Conservation (phyloP, 2,888 invertebrate genomes). For the Agelastica alni region DNA sequence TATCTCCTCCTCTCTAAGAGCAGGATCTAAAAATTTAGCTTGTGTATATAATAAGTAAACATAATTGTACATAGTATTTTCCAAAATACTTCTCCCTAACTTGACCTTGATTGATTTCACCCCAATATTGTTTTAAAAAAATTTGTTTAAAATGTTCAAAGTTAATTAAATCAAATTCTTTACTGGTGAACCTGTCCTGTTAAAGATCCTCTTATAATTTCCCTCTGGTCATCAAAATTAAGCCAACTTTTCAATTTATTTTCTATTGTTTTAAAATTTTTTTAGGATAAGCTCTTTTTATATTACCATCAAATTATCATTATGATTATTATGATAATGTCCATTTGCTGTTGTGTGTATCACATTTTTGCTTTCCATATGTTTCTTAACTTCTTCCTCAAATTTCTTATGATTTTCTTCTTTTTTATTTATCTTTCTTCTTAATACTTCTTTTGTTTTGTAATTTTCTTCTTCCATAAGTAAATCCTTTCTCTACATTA, state of each 20-base stretch:
- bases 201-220: no score
- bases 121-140: background rate
- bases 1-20: background rate
- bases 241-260: background rate
- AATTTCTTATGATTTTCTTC: no score
- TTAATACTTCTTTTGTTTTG: no score
- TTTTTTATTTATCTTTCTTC: no score
- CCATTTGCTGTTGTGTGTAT: no score
- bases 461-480: no score
- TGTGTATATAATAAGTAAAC: background rate
- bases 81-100: background rate
- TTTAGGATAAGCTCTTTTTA: background rate
- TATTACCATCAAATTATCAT: background rate
- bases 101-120: background rate
- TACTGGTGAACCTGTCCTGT: background rate
- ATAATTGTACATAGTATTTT: background rate
- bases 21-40: background rate
- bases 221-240: background rate
- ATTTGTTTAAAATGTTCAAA: no score
- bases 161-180: background rate
- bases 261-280: no score
- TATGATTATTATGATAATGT: background rate
- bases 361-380: no score
- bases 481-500: no score
- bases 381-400: no score